These are phyloP conservation scores for Protobothrops mucrosquamatus DNA, from an alignment of 2,113 vertebrate genomes.

Conservation along the genomic window DNA sequence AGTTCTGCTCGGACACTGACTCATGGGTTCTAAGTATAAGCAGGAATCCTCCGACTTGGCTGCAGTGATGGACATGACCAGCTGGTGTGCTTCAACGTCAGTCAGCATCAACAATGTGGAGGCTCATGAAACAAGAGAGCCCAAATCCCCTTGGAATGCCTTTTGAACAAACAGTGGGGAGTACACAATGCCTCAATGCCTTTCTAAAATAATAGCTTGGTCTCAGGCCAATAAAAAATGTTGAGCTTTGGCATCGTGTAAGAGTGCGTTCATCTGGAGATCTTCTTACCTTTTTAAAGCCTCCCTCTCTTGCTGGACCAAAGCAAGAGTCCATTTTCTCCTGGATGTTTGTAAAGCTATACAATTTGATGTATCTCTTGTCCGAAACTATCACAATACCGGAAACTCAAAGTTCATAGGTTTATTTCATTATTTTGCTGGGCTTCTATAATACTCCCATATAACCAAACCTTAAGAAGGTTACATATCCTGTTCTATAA, in stretches of 20 bases:
- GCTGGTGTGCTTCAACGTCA: constrained; percentile 80
- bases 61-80: constrained; percentile 81
- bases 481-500: neutral
- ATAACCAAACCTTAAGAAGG: neutral
- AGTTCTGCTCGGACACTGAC: constrained; percentile 60
- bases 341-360: neutral
- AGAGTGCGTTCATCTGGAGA: neutral
- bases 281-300: neutral
- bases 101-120: constrained; percentile 69
- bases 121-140: constrained; percentile 79
- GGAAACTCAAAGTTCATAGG: neutral
- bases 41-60: constrained; percentile 78
- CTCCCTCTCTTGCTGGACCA: neutral
- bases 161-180: constrained; percentile 73
- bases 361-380: neutral
- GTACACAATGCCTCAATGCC: constrained; percentile 62
- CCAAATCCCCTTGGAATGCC: constrained; percentile 76
- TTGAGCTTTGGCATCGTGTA: constrained; percentile 6
- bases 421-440: neutral
- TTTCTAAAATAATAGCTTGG: constrained; percentile 31
- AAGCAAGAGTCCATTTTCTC: neutral
- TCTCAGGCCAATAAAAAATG: neutral
- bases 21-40: constrained; percentile 77
- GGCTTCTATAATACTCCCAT: neutral
- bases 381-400: neutral